These are phyloP conservation scores for Oryzias melastigma DNA, from an alignment of 2,113 vertebrate genomes.

Conservation along the genomic window DNA sequence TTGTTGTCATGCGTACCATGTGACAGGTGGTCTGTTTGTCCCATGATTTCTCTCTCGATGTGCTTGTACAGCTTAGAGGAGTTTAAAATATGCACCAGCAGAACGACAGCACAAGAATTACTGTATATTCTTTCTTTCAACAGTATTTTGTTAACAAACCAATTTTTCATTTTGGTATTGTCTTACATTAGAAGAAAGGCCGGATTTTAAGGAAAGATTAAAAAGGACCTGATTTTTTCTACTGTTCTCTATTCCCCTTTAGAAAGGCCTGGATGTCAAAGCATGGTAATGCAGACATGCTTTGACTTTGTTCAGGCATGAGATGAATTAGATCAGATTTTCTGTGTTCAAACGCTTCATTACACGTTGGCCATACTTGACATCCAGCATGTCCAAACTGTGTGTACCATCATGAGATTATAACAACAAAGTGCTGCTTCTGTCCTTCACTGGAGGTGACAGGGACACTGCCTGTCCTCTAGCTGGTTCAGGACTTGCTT, in stretches of 20 bases:
- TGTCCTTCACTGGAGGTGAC: constrained; percentile 11
- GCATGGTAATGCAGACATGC: constrained; percentile 41
- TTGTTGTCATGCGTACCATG: constrained; percentile 14
- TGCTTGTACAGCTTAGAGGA: constrained; percentile 14
- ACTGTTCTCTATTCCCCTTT: constrained; percentile 8
- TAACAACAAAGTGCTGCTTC: constrained; percentile 14
- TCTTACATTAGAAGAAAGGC: too few relatives aligned
- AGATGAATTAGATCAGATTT: constrained; percentile 9
- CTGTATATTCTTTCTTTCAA: too few relatives aligned
- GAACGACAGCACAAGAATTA: too few relatives aligned
- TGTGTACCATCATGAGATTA: constrained; percentile 16
- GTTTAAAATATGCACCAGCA: not conserved
- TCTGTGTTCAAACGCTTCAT: constrained; percentile 33
- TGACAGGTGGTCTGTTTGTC: constrained; percentile 9
- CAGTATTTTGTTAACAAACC: too few relatives aligned
- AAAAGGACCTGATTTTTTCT: constrained; percentile 32
- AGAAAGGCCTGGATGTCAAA: constrained; percentile 27
- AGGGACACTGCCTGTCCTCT: not conserved
- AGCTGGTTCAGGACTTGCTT: too few relatives aligned
- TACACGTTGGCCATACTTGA: constrained; percentile 28
- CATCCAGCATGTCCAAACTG: constrained; percentile 34
- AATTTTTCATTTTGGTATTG: too few relatives aligned
- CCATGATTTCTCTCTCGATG: constrained; percentile 8
- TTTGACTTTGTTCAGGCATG: constrained; percentile 32
- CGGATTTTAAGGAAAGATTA: too few relatives aligned